Base-by-base conservation (phyloP, 2,113 vertebrate species). In the Ciconia stormi region DNA sequence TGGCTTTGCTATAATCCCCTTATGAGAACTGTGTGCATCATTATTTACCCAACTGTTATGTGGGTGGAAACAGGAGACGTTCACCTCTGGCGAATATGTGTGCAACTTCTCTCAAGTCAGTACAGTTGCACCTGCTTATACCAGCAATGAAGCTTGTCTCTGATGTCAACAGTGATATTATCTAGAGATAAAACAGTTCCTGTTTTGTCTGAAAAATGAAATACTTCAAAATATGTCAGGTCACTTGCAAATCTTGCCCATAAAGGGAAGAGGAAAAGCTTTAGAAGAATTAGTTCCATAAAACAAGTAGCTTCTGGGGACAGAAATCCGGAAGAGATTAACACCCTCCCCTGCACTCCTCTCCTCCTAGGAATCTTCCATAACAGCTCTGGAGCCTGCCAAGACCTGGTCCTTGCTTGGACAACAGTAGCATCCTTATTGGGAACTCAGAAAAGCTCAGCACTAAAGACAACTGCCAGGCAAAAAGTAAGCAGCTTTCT, bases 31-130 rank as follows among this genome's bases (percentile, higher is more conserved):
- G 77, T 25, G 58, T 58, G 63, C 89, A 95, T 94, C 90, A 89
- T 92, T 96, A 95, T 97, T 97, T 98, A 98, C 85, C 70, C 95
- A 97, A 71, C 34, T 82, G 74, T 84, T 87, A 89, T 46, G 95
- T 95, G 97, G 97, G 95, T 94, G 96, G 94, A 93, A 96, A 94
- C 22, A 82, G 47, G 81, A 96, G 94, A 91, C 42, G 5, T 93
- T 93, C 83, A 96, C 62, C 87, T 61, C 81, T 93, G 91, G 93
- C 81, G 87, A 97, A 53, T 87, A 53, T 21, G n/a, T 70, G 46
- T 70, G 89, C 55, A 90, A 65, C 73, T 70, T 62, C 79, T 89
- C 87, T 56, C 91, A 42, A 95, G 78, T 82, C 89, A 94, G 77
- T 40, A 71, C 13, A 85, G 9, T 77, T 95, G 74, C 94, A 97